Base-by-base conservation (phyloP, 2,888 invertebrate genomes). In the Acanthosepion pharaonis region DNA sequence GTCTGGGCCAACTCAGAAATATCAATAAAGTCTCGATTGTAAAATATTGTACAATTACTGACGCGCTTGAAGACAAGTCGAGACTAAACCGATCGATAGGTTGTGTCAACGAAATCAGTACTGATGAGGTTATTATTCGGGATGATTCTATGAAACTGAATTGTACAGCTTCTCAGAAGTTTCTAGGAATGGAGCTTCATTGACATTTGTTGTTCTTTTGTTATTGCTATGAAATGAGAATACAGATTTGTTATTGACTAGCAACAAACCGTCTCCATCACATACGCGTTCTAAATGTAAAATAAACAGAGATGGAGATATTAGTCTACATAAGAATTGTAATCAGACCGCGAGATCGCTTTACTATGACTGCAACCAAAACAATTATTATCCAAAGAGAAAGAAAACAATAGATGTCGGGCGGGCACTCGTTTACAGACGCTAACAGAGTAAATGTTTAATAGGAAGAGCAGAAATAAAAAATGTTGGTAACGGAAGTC, bases 31-130 rank as follows among this genome's bases (percentile, higher is more conserved):
- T 78, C n/a, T n/a, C 78, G 15, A 78, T 78, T 33, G 15, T n/a
- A 78, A 78, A 78, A n/a, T 78, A n/a, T 78, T 78, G n/a, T 33
- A 33, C 78, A 78, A 78, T 78, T 78, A 78, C 78, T n/a, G 78
- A n/a, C 5, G n/a, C 78, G n/a, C 78, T 78, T 78, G 78, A n/a
- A n/a, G n/a, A 78, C 15, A 78, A 33, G 11, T 33, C 11, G n/a
- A n/a, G 78, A 78, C 15, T n/a, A n/a, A 78, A 33, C n/a, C 78
- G 78, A 78, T 78, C 78, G n/a, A 78, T 78, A 78, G 78, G 15
- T n/a, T 33, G 78, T 78, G n/a, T 78, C n/a, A 78, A 78, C 78
- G n/a, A 78, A 78, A 78, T n/a, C 78, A n/a, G 15, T 2, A 78
- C 78, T 78, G 78, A 33, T 15, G n/a, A 78, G 8, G n/a, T n/a